phyloP scores from a whole-genome alignment of 2,888 invertebrate genomes.

The Mythimna vitellina region DNA sequence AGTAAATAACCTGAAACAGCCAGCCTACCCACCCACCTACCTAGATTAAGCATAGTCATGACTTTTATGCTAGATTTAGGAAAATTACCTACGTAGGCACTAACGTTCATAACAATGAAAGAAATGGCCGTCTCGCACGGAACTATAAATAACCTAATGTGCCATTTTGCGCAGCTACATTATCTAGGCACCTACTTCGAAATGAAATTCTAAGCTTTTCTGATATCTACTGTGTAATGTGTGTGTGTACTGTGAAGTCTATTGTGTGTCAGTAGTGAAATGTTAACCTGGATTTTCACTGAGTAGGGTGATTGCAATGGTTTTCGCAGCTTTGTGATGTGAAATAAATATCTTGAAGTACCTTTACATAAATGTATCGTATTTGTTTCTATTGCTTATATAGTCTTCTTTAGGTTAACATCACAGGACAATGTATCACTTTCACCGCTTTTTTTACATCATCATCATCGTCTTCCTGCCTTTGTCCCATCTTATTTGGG shows the following conservation, averaged over 20 bases:
- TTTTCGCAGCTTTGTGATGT: too few relatives aligned
- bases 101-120: slow-evolving; percentile 37
- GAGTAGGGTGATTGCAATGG: too few relatives aligned
- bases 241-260: neutral
- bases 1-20: slow-evolving; percentile 25
- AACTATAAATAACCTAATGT: slow-evolving; percentile 5
- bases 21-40: slow-evolving; percentile 4
- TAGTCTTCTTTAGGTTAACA: too few relatives aligned
- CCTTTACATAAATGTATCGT: too few relatives aligned
- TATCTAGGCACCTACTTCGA: slow-evolving; percentile 7
- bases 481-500: too few relatives aligned
- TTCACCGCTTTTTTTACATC: too few relatives aligned
- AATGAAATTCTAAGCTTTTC: slow-evolving; percentile 21
- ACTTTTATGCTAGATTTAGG: slow-evolving; percentile 15
- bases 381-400: too few relatives aligned
- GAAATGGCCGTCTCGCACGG: slow-evolving; percentile 37
- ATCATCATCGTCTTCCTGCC: too few relatives aligned
- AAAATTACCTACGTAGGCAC: slow-evolving; percentile 1
- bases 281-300: neutral
- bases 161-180: slow-evolving; percentile 5
- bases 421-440: too few relatives aligned
- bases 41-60: slow-evolving; percentile 10
- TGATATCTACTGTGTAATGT: neutral
- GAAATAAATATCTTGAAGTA: too few relatives aligned
- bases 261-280: neutral